A percentile compares a stretch with the other conserved stretches of the same genome.
These are phyloP conservation scores for Actenoides lindsayi DNA, from an alignment of 2,113 vertebrate genomes.

Conservation along the genomic window DNA sequence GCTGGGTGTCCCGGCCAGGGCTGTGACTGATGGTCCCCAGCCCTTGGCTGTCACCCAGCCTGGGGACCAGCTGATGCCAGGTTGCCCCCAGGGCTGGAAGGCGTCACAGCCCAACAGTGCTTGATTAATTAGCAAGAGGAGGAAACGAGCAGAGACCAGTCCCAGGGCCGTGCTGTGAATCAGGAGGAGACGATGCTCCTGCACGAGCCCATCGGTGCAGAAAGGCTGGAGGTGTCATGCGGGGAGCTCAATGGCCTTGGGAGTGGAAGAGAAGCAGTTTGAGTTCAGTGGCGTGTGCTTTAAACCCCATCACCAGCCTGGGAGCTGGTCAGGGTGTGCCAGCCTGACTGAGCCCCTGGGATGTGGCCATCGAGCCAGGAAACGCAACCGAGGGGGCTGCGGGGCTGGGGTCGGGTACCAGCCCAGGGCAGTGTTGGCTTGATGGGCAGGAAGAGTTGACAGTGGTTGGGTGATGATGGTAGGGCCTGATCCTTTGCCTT, in stretches of 20 bases:
- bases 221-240: accelerated
- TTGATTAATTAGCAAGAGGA: not conserved
- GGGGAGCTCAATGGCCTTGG: not conserved
- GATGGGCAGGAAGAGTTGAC: not conserved
- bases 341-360: accelerated
- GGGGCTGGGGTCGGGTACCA: not conserved
- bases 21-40: not conserved
- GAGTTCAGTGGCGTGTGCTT: accelerated
- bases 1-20: not conserved
- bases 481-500: not conserved
- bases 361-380: accelerated
- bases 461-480: not conserved
- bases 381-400: accelerated
- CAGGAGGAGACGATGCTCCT: not conserved
- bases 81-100: not conserved
- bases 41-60: not conserved
- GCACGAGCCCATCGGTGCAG: accelerated
- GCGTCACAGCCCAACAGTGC: accelerated
- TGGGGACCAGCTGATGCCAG: not conserved
- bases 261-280: accelerated
- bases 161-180: not conserved
- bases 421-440: accelerated
- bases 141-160: not conserved
- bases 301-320: accelerated
- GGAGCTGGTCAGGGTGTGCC: not conserved